Conservation (phyloP, 2,113 vertebrate genomes). For the Megalops atlanticus region DNA sequence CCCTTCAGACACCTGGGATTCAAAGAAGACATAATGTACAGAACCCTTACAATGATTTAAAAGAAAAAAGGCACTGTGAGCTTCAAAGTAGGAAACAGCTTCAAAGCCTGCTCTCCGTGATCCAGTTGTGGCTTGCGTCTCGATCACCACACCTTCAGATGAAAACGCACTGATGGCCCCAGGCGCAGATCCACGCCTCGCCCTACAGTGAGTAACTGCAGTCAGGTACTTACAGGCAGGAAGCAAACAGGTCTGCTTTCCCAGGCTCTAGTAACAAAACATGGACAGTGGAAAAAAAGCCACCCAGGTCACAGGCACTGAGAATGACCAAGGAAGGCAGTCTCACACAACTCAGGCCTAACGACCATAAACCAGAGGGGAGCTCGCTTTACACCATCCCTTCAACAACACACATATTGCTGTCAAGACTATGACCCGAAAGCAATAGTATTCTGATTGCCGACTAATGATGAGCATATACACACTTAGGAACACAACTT, state of each 20-base stretch:
- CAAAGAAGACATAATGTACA: not conserved
- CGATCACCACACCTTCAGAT: slow-evolving; percentile 13
- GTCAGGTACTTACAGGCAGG: slow-evolving; percentile 16
- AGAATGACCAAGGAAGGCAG: not conserved
- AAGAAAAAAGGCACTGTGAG: not conserved
- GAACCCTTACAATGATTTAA: not conserved
- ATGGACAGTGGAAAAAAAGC: not conserved
- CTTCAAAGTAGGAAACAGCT: not conserved
- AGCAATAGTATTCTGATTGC: not conserved
- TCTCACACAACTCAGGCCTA: no score
- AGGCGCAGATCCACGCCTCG: slow-evolving; percentile 16
- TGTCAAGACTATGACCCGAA: not conserved
- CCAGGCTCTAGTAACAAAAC: not conserved
- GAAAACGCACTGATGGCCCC: slow-evolving; percentile 10
- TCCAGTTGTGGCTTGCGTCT: slow-evolving; percentile 28
- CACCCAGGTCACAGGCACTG: not conserved
- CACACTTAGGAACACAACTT: not conserved
- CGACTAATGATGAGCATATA: not conserved
- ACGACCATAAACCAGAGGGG: not conserved
- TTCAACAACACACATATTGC: not conserved
- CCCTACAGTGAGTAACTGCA: slow-evolving; percentile 18
- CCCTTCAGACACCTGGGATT: not conserved
- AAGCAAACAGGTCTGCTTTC: slow-evolving; percentile 16
- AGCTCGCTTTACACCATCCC: not conserved
- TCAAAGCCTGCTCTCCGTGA: slow-evolving; percentile 12